These are phyloP conservation scores for Papilio aristodemus DNA, from an alignment of 1,140 invertebrate genomes.

Conservation along the genomic window DNA sequence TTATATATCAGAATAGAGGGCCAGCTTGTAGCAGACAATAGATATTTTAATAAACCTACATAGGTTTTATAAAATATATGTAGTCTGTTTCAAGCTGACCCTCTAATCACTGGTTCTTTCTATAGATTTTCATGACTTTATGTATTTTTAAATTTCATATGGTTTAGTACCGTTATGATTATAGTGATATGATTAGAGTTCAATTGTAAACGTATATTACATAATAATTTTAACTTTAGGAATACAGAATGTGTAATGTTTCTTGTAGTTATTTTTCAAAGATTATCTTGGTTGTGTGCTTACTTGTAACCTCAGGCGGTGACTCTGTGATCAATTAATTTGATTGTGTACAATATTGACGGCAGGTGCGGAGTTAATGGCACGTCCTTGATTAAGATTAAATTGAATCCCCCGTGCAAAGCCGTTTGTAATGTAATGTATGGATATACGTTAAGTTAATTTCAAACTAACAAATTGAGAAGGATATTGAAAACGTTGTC, in stretches of 20 bases:
- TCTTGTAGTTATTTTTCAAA: slow-evolving; percentile 2
- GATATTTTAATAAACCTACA: too few relatives aligned
- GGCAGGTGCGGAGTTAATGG: slow-evolving; percentile 20
- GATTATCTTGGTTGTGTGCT: not conserved
- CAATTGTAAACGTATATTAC: not conserved
- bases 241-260: not conserved
- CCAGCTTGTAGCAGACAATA: too few relatives aligned
- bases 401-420: not conserved
- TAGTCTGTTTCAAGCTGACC: too few relatives aligned
- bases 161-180: too few relatives aligned
- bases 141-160: too few relatives aligned
- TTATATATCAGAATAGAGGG: too few relatives aligned
- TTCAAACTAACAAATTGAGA: slow-evolving; percentile 13
- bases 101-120: too few relatives aligned
- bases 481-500: too few relatives aligned
- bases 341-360: slow-evolving; percentile 19
- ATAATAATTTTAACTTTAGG: not conserved
- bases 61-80: too few relatives aligned
- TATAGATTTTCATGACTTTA: too few relatives aligned
- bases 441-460: not conserved
- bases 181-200: too few relatives aligned
- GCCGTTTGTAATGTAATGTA: not conserved
- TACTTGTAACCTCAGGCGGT: not conserved
- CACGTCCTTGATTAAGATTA: slow-evolving; percentile 15
- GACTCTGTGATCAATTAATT: slow-evolving; percentile 20